Percentiles rank a stretch among this genome's conserved stretches.
Evolutionary conservation across 2,888 invertebrate genomes (phyloP).

Genomic region (Cephus nigrinus): DNA sequence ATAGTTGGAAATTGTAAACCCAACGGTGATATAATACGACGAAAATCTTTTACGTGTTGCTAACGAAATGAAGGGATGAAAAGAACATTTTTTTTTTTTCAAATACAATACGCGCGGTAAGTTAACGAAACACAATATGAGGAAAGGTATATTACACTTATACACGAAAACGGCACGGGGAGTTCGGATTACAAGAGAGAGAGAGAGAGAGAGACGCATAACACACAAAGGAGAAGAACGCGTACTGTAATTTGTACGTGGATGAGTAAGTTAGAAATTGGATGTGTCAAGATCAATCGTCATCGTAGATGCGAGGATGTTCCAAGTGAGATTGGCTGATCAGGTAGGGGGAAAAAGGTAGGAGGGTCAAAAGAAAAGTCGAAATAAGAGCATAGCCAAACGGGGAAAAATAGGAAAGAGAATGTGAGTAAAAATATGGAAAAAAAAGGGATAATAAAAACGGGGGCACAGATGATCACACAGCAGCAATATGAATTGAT

Average conservation of each 20-base stretch:
- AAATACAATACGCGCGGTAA: not conserved
- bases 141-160: not conserved
- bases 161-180: not conserved
- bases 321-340: not conserved
- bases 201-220: no score
- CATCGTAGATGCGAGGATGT: not conserved
- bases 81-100: not conserved
- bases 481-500: constrained; percentile 67
- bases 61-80: not conserved
- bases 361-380: not conserved
- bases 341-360: not conserved
- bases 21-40: not conserved
- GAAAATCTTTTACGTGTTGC: not conserved
- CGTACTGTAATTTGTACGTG: not conserved
- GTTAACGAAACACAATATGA: not conserved
- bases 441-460: constrained; percentile 3
- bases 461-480: constrained; percentile 38
- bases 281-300: not conserved
- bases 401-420: not conserved
- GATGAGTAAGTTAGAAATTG: not conserved
- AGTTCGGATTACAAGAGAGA: not conserved
- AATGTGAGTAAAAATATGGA: not conserved
- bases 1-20: not conserved
- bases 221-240: not conserved
- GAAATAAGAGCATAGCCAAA: not conserved